These are phyloP conservation scores for Neodiprion fabricii DNA, from an alignment of 1,140 invertebrate genomes.

Conservation along the genomic window DNA sequence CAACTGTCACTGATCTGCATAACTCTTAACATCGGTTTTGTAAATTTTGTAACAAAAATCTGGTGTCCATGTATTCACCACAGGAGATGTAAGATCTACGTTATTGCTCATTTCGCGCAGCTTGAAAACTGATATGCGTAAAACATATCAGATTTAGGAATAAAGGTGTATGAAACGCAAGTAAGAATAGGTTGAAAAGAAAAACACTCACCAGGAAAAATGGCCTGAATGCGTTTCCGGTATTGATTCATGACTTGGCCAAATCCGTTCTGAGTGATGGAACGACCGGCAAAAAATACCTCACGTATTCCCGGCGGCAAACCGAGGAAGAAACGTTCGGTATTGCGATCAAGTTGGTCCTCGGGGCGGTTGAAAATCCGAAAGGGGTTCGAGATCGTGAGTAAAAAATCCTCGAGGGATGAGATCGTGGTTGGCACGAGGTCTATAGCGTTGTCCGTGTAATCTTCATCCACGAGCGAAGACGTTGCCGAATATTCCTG, in stretches of 20 bases:
- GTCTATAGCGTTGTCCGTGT: background rate
- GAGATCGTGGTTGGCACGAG: background rate
- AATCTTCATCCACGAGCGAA: background rate
- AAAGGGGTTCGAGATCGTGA: background rate
- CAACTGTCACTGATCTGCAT: too few species aligned
- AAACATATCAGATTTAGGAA: too few species aligned
- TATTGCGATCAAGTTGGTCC: background rate
- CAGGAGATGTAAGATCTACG: too few species aligned
- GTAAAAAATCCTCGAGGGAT: background rate
- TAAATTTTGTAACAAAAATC: too few species aligned
- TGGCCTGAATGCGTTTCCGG: background rate
- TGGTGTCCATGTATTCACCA: too few species aligned
- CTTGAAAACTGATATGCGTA: too few species aligned
- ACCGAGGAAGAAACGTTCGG: background rate
- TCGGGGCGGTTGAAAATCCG: slow-evolving; percentile 1
- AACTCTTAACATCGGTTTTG: too few species aligned
- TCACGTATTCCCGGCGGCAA: background rate
- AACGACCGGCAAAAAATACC: background rate
- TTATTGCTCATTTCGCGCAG: too few species aligned
- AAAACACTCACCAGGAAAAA: background rate
- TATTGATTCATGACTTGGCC: background rate
- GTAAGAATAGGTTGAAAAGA: too few species aligned
- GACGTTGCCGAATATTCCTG: too few species aligned
- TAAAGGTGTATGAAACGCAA: too few species aligned
- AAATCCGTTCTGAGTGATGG: background rate